phyloP scores from a whole-genome alignment of 1,140 invertebrate genomes.

The Formica selysi region DNA sequence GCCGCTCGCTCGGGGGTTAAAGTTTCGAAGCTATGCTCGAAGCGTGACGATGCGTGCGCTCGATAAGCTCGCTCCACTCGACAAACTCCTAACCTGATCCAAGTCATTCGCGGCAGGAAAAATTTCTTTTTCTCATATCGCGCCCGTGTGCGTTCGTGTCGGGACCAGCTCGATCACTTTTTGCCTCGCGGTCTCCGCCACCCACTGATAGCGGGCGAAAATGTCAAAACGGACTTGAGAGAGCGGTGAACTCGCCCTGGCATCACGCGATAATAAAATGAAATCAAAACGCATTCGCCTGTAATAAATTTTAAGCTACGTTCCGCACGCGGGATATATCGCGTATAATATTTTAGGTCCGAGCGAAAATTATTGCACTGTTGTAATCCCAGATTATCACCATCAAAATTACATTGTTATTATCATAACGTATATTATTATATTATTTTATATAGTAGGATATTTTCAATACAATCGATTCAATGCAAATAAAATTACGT shows the following conservation, averaged over 20 bases:
- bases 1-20: background rate
- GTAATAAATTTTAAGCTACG: conserved; percentile 22
- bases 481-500: no score
- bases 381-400: background rate
- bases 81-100: conserved; percentile 26
- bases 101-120: background rate
- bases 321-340: conserved; percentile 29
- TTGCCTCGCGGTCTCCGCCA: background rate
- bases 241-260: background rate
- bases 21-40: conserved; percentile 53
- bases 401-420: background rate
- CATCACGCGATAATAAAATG: conserved; percentile 38
- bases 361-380: conserved; percentile 2
- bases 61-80: conserved; percentile 36
- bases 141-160: conserved; percentile 24
- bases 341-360: conserved; percentile 2
- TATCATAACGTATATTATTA: background rate
- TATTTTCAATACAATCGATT: no score
- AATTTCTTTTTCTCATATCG: conserved; percentile 35
- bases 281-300: conserved; percentile 44
- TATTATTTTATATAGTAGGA: background rate
- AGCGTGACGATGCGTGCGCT: conserved; percentile 53
- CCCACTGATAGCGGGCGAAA: conserved; percentile 30
- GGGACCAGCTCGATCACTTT: conserved; percentile 40
- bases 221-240: conserved; percentile 18